phyloP scores from a whole-genome alignment of 2,113 vertebrate genomes.

The Astatotilapia flaviijosephi region DNA sequence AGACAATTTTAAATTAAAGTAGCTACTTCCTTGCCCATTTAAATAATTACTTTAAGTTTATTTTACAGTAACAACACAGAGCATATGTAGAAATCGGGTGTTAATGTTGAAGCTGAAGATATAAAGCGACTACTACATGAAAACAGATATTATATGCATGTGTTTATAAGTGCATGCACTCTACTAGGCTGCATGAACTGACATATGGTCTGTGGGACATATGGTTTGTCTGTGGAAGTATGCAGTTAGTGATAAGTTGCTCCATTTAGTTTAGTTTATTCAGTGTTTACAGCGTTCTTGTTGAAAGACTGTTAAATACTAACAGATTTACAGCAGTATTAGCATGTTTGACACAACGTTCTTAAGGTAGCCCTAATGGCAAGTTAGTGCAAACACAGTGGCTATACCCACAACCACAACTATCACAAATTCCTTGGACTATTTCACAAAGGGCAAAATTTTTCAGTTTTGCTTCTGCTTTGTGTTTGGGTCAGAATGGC shows the following conservation, averaged over 20 bases:
- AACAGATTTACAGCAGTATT: not conserved
- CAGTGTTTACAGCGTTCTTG: not conserved
- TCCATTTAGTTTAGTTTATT: not conserved
- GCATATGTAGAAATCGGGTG: not conserved
- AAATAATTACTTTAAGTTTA: not conserved
- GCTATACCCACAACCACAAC: not conserved
- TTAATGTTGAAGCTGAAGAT: not conserved
- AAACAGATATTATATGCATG: not conserved
- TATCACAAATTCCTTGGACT: not conserved
- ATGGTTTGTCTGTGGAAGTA: not conserved
- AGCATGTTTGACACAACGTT: not conserved
- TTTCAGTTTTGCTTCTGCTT: not conserved
- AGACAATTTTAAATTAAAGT: not conserved
- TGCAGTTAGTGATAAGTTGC: not conserved
- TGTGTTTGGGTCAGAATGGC: constrained; percentile 60
- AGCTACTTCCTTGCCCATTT: not conserved
- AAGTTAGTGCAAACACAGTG: not conserved
- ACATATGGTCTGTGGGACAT: not conserved
- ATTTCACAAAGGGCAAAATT: not conserved
- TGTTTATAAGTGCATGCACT: not conserved
- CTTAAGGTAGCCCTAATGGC: not conserved
- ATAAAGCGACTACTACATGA: not conserved
- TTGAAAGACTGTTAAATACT: not conserved
- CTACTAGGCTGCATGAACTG: not conserved
- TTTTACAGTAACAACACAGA: not conserved